These are phyloP conservation scores for Chrysemys picta DNA, from an alignment of 2,113 vertebrate genomes.

Conservation along the genomic window DNA sequence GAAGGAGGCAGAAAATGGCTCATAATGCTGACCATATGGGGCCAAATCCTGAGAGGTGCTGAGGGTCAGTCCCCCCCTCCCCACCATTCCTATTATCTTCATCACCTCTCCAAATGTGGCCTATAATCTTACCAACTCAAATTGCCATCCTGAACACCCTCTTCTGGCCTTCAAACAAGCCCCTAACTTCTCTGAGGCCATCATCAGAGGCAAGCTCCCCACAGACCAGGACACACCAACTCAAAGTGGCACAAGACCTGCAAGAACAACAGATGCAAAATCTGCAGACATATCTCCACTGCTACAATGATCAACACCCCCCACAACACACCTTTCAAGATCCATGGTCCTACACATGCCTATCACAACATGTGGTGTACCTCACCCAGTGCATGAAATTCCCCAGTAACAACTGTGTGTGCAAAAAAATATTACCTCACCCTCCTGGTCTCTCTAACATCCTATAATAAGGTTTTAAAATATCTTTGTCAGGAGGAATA, in stretches of 20 bases:
- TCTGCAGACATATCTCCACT: background rate
- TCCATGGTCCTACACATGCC: background rate
- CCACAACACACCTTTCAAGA: background rate
- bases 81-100: background rate
- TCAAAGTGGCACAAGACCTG: too few species aligned
- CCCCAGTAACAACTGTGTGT: background rate
- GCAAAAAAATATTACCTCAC: background rate
- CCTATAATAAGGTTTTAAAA: background rate
- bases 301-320: background rate
- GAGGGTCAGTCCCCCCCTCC: background rate
- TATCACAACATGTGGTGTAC: background rate
- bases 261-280: background rate
- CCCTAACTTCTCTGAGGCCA: too few species aligned
- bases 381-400: background rate
- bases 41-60: background rate
- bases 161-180: too few species aligned
- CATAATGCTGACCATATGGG: background rate
- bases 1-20: background rate
- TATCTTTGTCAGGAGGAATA: constrained; percentile 63
- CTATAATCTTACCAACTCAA: background rate
- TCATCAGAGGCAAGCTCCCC: too few species aligned
- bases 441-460: background rate
- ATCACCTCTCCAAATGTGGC: background rate
- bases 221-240: too few species aligned
- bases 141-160: background rate